Conservation (phyloP, 2,888 invertebrate genomes). For the Drosophila maculinotata region DNA sequence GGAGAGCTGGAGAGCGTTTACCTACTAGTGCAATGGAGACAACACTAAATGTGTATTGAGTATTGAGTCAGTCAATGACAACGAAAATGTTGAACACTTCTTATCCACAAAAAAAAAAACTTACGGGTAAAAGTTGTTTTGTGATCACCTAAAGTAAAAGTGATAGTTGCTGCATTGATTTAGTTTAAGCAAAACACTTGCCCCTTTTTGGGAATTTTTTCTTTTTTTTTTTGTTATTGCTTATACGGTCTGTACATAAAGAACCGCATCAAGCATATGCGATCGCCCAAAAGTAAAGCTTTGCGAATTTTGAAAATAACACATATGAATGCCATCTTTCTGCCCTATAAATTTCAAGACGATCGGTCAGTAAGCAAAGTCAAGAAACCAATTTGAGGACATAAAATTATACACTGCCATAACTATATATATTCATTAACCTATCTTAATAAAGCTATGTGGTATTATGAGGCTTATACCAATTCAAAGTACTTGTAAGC, state of each 20-base stretch:
- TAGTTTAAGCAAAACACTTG: conserved; percentile 43
- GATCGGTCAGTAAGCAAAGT: too few relatives aligned
- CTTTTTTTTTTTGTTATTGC: conserved; percentile 7
- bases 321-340: too few relatives aligned
- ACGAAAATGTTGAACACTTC: conserved; percentile 61
- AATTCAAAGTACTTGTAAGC: too few relatives aligned
- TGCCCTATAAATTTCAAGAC: too few relatives aligned
- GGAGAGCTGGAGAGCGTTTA: conserved; percentile 25
- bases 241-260: background rate
- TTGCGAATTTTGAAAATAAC: too few relatives aligned
- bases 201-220: conserved; percentile 14
- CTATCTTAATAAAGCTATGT: too few relatives aligned
- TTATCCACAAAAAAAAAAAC: conserved; percentile 52
- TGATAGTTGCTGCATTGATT: conserved; percentile 65
- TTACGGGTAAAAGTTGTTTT: conserved; percentile 73
- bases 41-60: conserved; percentile 66
- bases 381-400: too few relatives aligned
- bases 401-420: too few relatives aligned
- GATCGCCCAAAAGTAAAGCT: too few relatives aligned
- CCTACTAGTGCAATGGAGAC: conserved; percentile 46
- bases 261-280: too few relatives aligned
- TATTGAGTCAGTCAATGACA: conserved; percentile 44
- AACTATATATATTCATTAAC: too few relatives aligned
- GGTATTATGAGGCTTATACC: too few relatives aligned
- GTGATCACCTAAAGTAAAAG: conserved; percentile 54